Percentiles rank a stretch among this genome's conserved stretches.
Conservation (phyloP, 2,113 vertebrate species). For the Vidua chalybeata region DNA sequence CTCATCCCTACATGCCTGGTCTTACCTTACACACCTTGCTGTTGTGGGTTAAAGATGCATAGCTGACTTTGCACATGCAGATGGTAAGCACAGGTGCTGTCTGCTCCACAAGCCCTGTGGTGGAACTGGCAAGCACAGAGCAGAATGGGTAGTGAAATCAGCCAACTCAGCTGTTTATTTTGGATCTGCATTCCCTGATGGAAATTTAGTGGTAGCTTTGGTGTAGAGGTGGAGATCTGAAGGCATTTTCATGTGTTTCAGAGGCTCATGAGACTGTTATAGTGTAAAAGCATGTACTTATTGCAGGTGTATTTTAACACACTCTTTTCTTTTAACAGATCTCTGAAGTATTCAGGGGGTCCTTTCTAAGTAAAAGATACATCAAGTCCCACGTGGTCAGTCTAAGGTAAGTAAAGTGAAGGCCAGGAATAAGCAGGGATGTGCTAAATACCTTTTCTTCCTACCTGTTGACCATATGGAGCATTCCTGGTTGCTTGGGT, state of each 20-base stretch:
- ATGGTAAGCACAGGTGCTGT: not conserved
- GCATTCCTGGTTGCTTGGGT: not conserved
- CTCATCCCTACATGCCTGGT: not conserved
- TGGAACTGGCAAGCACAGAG: not conserved
- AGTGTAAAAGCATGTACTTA: not conserved
- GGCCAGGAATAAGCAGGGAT: not conserved
- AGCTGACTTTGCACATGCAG: not conserved
- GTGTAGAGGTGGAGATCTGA: not conserved
- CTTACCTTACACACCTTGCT: not conserved
- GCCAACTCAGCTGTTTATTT: not conserved
- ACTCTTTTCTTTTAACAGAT: conserved; percentile 64
- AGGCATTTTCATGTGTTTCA: not conserved
- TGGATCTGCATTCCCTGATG: not conserved
- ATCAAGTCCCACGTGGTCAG: conserved; percentile 64
- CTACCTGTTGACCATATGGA: not conserved
- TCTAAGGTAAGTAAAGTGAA: conserved; percentile 65
- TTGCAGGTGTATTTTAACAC: not conserved
- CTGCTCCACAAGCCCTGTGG: not conserved
- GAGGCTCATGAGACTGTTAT: not conserved
- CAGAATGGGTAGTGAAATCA: not conserved
- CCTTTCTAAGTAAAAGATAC: conserved; percentile 63
- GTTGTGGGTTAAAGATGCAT: not conserved
- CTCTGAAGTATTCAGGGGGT: conserved; percentile 59
- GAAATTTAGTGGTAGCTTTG: not conserved
- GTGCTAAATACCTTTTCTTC: not conserved